A percentile compares a stretch with the other conserved stretches of the same genome.
Conservation (phyloP, 2,797 vertebrate species). For the Pangasius larnaudii region DNA sequence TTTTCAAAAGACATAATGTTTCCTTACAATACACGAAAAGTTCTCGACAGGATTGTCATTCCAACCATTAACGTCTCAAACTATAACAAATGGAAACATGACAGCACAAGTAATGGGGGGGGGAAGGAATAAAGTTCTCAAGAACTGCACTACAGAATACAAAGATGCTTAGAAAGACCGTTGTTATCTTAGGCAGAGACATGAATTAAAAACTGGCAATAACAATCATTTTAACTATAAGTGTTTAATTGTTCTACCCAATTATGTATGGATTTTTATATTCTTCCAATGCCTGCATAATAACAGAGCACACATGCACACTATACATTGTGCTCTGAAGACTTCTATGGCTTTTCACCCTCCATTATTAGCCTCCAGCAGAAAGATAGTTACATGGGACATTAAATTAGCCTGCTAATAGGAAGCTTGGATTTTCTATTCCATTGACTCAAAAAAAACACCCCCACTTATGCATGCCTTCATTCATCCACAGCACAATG, state of each 20-base stretch:
- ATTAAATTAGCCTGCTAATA: constrained; percentile 62
- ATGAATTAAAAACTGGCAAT: neutral
- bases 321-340: neutral
- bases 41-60: neutral
- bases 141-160: neutral
- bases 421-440: constrained; percentile 28
- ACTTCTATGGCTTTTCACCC: neutral
- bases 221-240: neutral
- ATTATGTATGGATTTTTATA: constrained; percentile 27
- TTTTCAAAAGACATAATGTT: neutral
- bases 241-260: neutral
- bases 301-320: constrained; percentile 22
- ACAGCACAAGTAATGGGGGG: neutral
- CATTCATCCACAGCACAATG: neutral
- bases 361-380: neutral
- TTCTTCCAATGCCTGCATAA: constrained; percentile 59
- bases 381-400: constrained; percentile 51
- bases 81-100: neutral
- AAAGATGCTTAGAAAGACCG: neutral
- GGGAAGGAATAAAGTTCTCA: neutral
- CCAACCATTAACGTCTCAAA: neutral
- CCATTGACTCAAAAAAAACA: neutral
- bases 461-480: neutral
- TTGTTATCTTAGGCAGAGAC: neutral
- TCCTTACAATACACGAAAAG: neutral